Conservation (phyloP, 2,888 invertebrate species). For the Drosophila anomalata region DNA sequence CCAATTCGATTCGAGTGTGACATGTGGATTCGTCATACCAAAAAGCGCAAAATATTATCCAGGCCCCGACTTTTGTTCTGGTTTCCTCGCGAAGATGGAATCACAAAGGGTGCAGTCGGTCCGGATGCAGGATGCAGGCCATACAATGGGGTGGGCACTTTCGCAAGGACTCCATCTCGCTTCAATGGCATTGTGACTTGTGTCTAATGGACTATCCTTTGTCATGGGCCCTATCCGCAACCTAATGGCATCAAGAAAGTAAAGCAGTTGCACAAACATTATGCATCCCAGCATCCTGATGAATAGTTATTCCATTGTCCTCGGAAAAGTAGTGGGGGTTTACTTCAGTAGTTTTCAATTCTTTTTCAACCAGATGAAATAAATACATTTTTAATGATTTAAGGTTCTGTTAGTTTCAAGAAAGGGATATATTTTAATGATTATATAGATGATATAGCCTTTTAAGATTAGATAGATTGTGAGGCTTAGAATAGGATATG, state of each 20-base stretch:
- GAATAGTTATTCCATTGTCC: slow-evolving; percentile 26
- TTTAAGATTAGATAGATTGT: too few relatives aligned
- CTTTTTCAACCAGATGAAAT: slow-evolving; percentile 18
- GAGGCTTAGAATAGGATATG: too few relatives aligned
- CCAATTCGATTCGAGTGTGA: slow-evolving; percentile 56
- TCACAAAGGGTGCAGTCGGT: slow-evolving; percentile 51
- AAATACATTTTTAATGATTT: neutral
- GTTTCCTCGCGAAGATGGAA: slow-evolving; percentile 63
- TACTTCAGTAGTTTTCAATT: slow-evolving; percentile 4
- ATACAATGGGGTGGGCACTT: slow-evolving; percentile 21
- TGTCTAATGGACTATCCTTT: slow-evolving; percentile 67
- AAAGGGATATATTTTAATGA: too few relatives aligned
- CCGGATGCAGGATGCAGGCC: slow-evolving; percentile 20
- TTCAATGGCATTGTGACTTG: slow-evolving; percentile 51
- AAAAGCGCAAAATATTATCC: slow-evolving; percentile 73
- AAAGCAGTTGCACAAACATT: slow-evolving; percentile 69
- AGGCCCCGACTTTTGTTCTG: slow-evolving; percentile 69
- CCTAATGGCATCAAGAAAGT: slow-evolving; percentile 70
- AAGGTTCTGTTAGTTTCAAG: neutral
- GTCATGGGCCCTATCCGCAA: slow-evolving; percentile 44
- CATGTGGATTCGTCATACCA: slow-evolving; percentile 78
- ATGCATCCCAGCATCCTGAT: slow-evolving; percentile 42
- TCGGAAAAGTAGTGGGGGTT: neutral
- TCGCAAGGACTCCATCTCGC: slow-evolving; percentile 29
- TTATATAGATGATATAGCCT: too few relatives aligned